Conservation (phyloP, 2,113 vertebrate species). For the Cryptoleucopteryx plumbea region DNA sequence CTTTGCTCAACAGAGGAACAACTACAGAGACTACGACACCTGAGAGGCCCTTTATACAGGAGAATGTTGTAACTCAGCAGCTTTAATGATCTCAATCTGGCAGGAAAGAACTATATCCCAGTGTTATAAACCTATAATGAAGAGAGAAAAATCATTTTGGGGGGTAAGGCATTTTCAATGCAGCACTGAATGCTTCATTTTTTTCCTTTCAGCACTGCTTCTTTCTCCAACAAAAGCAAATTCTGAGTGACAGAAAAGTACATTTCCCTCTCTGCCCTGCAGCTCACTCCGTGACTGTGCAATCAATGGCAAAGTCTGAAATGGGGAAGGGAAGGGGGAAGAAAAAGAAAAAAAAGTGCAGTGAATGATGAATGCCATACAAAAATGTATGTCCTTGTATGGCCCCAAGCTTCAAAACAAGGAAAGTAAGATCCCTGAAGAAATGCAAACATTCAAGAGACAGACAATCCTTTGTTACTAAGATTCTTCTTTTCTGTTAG, state of each 20-base stretch:
- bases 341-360: background rate
- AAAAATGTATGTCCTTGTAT: slow-evolving; percentile 26
- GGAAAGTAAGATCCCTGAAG: background rate
- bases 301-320: slow-evolving; percentile 40
- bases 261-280: slow-evolving; percentile 55
- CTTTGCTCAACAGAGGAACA: background rate
- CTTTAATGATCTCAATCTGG: slow-evolving; percentile 17
- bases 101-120: background rate
- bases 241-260: slow-evolving; percentile 57
- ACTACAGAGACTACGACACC: background rate
- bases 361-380: slow-evolving; percentile 20
- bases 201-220: slow-evolving; percentile 31
- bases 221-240: slow-evolving; percentile 49
- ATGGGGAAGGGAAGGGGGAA: background rate
- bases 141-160: background rate
- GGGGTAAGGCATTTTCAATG: background rate
- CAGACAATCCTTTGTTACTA: background rate
- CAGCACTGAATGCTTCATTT: slow-evolving; percentile 39
- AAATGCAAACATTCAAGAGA: background rate
- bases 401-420: background rate
- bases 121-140: background rate
- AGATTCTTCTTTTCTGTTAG: background rate
- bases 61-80: background rate
- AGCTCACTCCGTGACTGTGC: slow-evolving; percentile 40
- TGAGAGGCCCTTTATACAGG: background rate